Percentiles rank a stretch among this genome's conserved stretches.
Conservation (phyloP, 2,113 vertebrate species). For the Rhinichthys klamathensis region DNA sequence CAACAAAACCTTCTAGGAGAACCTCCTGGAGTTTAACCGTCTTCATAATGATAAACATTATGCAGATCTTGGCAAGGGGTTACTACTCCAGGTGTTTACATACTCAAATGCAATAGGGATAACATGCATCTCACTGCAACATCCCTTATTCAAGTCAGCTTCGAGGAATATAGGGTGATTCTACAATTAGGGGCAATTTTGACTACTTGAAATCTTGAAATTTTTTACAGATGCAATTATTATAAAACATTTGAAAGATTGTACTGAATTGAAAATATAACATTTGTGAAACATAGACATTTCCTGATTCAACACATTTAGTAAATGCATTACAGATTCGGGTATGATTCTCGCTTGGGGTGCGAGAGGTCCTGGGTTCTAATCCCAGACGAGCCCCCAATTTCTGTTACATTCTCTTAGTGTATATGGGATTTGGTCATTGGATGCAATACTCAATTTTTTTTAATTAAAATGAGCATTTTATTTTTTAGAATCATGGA, state of each 20-base stretch:
- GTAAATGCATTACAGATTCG: neutral
- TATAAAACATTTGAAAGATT: neutral
- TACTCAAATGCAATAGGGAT: neutral
- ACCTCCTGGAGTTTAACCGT: slow-evolving; percentile 6
- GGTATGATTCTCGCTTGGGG: too few species aligned
- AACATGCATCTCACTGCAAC: neutral
- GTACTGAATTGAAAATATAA: neutral
- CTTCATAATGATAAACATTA: slow-evolving; percentile 20
- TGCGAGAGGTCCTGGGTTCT: too few species aligned
- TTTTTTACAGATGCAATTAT: neutral
- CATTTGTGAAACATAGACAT: neutral
- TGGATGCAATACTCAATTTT: too few species aligned
- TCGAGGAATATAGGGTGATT: neutral
- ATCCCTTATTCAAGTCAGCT: neutral
- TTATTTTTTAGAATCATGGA: neutral
- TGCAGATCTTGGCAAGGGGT: neutral
- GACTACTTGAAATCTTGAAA: neutral
- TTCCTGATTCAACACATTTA: neutral
- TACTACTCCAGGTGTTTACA: slow-evolving; percentile 6
- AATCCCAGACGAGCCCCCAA: too few species aligned
- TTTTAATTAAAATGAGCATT: neutral
- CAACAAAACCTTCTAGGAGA: neutral
- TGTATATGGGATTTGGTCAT: too few species aligned
- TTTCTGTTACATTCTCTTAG: too few species aligned
- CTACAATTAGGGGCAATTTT: neutral